Evolutionary conservation across 2,888 invertebrate species (phyloP).

Genomic region (Lepeophtheirus nordmannii): DNA sequence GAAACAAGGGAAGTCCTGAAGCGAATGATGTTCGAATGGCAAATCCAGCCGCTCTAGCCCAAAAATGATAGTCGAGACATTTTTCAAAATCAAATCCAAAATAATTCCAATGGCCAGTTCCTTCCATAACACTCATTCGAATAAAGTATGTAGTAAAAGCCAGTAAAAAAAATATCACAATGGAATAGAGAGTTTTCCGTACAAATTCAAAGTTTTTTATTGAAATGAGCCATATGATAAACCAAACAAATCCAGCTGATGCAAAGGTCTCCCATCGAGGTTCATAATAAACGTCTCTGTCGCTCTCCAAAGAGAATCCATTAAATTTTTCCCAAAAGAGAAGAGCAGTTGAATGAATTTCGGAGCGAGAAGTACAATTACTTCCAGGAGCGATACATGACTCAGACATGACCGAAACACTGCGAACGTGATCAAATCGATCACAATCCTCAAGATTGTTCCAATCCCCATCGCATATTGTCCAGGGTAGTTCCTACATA

Average conservation of each 20-base stretch:
- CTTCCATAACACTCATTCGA: not conserved
- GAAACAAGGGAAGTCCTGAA: not conserved
- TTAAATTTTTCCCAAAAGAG: not conserved
- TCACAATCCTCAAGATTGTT: not conserved
- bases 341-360: not conserved
- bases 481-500: not conserved
- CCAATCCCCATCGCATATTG: not conserved
- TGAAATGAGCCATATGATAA: not conserved
- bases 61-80: not conserved
- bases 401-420: not conserved
- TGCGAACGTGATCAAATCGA: not conserved
- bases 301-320: not conserved
- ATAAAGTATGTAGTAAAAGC: not conserved
- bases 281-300: not conserved
- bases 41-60: not conserved
- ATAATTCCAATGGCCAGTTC: not conserved
- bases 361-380: not conserved
- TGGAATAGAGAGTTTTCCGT: not conserved
- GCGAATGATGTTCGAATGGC: not conserved
- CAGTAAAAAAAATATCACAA: not conserved
- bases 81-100: not conserved
- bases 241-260: not conserved
- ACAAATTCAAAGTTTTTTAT: not conserved
- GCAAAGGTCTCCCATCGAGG: constrained; percentile 5
- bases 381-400: not conserved